Conservation (phyloP, 1,140 invertebrate genomes). For the Formica exsecta region DNA sequence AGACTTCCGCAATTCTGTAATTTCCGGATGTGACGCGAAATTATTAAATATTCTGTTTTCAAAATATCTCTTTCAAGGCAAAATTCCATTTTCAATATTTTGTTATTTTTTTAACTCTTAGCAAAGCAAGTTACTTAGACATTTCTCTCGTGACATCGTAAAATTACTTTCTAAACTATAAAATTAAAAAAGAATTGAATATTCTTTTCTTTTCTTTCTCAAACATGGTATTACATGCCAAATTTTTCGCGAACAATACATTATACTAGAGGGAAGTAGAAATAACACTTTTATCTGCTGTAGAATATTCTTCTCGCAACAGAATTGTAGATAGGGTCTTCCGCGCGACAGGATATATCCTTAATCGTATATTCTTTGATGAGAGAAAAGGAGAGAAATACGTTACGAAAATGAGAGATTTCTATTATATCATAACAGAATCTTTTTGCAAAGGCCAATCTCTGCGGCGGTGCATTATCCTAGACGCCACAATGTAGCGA, state of each 20-base stretch:
- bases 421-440: neutral
- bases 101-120: neutral
- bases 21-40: slow-evolving; percentile 8
- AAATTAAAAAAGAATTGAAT: neutral
- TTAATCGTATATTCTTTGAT: too few relatives aligned
- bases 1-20: neutral
- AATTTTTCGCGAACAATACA: too few relatives aligned
- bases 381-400: too few relatives aligned
- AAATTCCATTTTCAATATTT: neutral
- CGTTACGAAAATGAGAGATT: too few relatives aligned
- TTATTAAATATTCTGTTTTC: slow-evolving; percentile 18
- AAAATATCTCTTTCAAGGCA: neutral
- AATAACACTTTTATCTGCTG: too few relatives aligned
- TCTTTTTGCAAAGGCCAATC: slow-evolving; percentile 8
- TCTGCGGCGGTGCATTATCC: slow-evolving; percentile 25
- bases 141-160: neutral
- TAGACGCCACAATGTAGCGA: neutral
- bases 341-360: too few relatives aligned
- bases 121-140: neutral
- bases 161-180: slow-evolving; percentile 5
- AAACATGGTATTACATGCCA: neutral
- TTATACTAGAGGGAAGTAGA: too few relatives aligned
- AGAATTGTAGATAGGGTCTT: too few relatives aligned
- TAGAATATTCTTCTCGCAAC: too few relatives aligned
- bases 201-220: neutral